Conservation (phyloP, 2,888 invertebrate genomes). For the Ashinkailepas kermadecensis region DNA sequence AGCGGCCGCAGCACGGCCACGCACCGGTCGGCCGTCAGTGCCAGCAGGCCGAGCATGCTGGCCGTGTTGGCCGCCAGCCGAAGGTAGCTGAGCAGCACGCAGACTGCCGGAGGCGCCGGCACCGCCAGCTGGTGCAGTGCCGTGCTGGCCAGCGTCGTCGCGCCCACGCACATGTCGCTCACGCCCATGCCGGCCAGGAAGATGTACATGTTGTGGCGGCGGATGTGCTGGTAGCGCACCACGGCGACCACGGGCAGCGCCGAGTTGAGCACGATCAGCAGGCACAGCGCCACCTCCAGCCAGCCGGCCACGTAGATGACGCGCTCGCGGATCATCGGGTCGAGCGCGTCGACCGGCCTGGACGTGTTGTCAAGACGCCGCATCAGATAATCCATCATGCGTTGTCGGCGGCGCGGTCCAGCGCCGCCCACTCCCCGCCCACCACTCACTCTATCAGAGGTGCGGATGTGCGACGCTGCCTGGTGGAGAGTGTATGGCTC, state of each 20-base stretch:
- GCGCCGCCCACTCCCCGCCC: no score
- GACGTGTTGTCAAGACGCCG: neutral
- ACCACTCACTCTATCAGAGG: no score
- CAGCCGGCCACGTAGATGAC: neutral
- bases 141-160: neutral
- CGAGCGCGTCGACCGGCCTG: neutral
- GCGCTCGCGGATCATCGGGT: neutral
- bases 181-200: conserved; percentile 15
- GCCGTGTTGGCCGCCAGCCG: conserved; percentile 19
- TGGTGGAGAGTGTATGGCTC: no score
- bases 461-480: no score
- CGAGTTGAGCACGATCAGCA: conserved; percentile 11
- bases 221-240: conserved; percentile 5
- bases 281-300: neutral
- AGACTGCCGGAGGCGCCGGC: neutral
- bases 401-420: neutral
- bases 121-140: neutral
- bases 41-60: conserved; percentile 20
- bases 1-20: conserved; percentile 16
- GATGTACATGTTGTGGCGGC: conserved; percentile 19
- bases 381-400: neutral
- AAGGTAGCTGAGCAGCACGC: neutral
- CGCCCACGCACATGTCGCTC: conserved; percentile 5
- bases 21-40: conserved; percentile 5
- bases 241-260: conserved; percentile 11